These are phyloP conservation scores for Patiria pectinifera DNA, from an alignment of 53 echinoderm and acorn worm species.

Conservation along the genomic window DNA sequence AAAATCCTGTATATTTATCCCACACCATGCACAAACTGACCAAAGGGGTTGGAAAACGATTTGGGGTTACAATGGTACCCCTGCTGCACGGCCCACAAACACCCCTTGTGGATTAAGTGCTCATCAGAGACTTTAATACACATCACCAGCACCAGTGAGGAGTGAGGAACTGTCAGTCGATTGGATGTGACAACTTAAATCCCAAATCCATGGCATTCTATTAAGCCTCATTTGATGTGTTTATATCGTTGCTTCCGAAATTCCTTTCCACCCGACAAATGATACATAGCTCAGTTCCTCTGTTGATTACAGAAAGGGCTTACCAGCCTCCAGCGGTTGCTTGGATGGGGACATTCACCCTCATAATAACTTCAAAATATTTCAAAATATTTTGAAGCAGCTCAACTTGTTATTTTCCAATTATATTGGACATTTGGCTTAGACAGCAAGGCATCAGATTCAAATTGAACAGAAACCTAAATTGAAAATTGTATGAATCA, in stretches of 20 bases:
- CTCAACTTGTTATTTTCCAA: neutral
- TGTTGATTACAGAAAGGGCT: neutral
- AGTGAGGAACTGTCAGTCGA: neutral
- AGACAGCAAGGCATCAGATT: no score
- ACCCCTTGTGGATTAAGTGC: conserved; percentile 53
- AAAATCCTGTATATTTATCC: neutral
- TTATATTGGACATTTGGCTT: neutral
- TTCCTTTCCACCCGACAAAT: neutral
- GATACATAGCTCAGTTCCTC: conserved; percentile 41
- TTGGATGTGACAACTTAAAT: conserved; percentile 51
- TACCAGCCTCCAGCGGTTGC: neutral
- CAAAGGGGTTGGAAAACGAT: conserved; percentile 38
- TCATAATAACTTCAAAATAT: neutral
- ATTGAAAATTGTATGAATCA: no score
- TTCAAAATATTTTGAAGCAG: neutral
- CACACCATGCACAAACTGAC: conserved; percentile 20
- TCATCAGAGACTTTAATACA: neutral
- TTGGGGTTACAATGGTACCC: conserved; percentile 43
- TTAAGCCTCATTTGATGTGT: conserved; percentile 30
- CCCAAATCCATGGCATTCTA: conserved; percentile 4
- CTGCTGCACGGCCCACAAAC: conserved; percentile 39
- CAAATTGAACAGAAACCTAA: no score
- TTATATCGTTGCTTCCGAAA: conserved; percentile 10
- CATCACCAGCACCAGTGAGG: neutral
- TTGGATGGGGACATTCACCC: conserved; percentile 11